These are phyloP conservation scores for Epinephelus lanceolatus DNA, from an alignment of 2,113 vertebrate species.

Conservation along the genomic window DNA sequence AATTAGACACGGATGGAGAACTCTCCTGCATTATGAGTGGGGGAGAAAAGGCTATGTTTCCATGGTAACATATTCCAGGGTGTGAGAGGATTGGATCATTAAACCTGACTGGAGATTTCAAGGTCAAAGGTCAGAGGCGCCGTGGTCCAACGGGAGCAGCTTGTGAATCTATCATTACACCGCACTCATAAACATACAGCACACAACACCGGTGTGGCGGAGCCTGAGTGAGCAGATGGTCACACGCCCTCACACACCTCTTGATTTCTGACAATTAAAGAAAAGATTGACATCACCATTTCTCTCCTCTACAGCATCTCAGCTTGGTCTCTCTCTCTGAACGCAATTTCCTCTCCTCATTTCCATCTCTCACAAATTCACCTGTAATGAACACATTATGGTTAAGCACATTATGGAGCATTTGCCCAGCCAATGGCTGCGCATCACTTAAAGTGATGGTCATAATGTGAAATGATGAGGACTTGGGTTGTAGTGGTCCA, in stretches of 20 bases:
- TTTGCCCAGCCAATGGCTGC: slow-evolving; percentile 34
- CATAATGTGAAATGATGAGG: slow-evolving; percentile 40
- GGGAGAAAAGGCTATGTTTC: slow-evolving; percentile 55
- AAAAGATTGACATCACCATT: slow-evolving; percentile 45
- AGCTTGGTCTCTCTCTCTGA: slow-evolving; percentile 11
- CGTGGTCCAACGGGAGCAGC: slow-evolving; percentile 56
- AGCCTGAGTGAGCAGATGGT: not conserved
- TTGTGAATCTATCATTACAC: slow-evolving; percentile 69
- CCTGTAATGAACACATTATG: slow-evolving; percentile 48
- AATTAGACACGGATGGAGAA: slow-evolving; percentile 75
- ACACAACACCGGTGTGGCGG: slow-evolving; percentile 4
- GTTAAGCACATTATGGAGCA: slow-evolving; percentile 43
- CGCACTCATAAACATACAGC: slow-evolving; percentile 69
- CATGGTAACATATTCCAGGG: slow-evolving; percentile 77
- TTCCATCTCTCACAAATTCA: slow-evolving; percentile 50
- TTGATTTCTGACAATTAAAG: slow-evolving; percentile 59
- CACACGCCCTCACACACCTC: slow-evolving; percentile 24
- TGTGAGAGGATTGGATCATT: slow-evolving; percentile 78
- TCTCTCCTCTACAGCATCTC: slow-evolving; percentile 38
- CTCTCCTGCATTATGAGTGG: slow-evolving; percentile 72
- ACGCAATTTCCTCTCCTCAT: slow-evolving; percentile 35
- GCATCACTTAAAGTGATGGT: slow-evolving; percentile 39
- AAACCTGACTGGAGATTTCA: slow-evolving; percentile 78
- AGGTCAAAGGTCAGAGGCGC: slow-evolving; percentile 75
- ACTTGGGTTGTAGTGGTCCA: slow-evolving; percentile 8